Evolutionary conservation across 2,888 invertebrate genomes (phyloP), one percentile per base, ranked within the genome.

Genomic region (Furcula furcula): DNA sequence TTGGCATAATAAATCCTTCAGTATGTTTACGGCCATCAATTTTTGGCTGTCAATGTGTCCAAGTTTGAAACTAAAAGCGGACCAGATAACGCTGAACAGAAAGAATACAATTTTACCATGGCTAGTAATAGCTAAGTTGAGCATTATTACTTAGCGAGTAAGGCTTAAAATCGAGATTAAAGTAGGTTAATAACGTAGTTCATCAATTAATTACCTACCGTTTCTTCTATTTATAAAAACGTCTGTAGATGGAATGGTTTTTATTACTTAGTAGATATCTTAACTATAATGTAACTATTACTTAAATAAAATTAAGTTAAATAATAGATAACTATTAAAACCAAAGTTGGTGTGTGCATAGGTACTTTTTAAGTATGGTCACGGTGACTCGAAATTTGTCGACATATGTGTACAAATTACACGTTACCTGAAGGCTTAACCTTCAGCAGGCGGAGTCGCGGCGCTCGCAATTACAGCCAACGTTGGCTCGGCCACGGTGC

Each of bases 351-450:
- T n/a, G n/a, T n/a, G n/a, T n/a, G n/a, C n/a, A n/a, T n/a, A n/a
- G n/a, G n/a, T n/a, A n/a, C n/a, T n/a, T n/a, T n/a, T n/a, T n/a
- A n/a, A n/a, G n/a, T n/a, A n/a, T n/a, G n/a, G n/a, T n/a, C n/a
- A n/a, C n/a, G n/a, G n/a, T n/a, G n/a, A n/a, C n/a, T n/a, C n/a
- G n/a, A n/a, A n/a, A n/a, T n/a, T n/a, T n/a, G n/a, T n/a, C n/a
- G n/a, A 21, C 5, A 9, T 9, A 21, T 23, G 12, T 7, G 7
- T 6, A 10, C 16, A 34, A 36, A 52, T 56, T 53, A 45, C 23
- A 34, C 15, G 7, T 9, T 14, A n/a, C 11, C 16, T 10, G 43
- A 56, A 54, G 54, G 54, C 29, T 39, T 18, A 22, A 23, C 23
- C 23, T 23, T 23, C 12, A 7, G 12, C 23, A 16, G 53, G 46